Base-by-base conservation (phyloP, 2,888 invertebrate genomes). In the Hymenopus coronatus region DNA sequence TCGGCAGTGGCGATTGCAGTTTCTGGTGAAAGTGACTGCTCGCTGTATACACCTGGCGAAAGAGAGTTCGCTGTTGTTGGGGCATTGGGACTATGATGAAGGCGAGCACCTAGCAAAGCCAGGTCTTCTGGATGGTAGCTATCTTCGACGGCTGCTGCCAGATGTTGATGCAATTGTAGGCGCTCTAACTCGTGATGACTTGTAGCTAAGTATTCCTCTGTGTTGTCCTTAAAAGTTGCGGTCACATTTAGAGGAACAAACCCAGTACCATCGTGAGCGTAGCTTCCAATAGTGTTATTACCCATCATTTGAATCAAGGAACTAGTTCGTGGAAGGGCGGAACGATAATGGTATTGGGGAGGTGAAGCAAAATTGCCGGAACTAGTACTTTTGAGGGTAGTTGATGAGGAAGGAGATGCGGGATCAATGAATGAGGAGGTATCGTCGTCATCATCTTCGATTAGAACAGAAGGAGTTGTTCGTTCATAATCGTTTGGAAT, bases 381-480 rank as follows among this genome's bases (percentile, higher is more conserved):
- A 9, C 40, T 46, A 3, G n/a, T 8, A n/a, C 46, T 27, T 85
- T 27, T 85, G 46, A 85, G 28, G 54, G 46, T 54, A 70, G 54
- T 4, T 3, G 87, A 87, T 30, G 83, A 46, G 20, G 54, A 27
- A 8, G 89, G 89, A 9, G 87, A 87, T 3, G 87, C 28, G 3
- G 87, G 84, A 94, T 92, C 94, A 94, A 91, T 88, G 90, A 92
- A 92, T 88, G 88, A 90, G 14, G 92, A 91, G 88, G 89, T 88
- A 88, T 88, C 88, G n/a, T 93, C 89, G 91, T 92, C 92, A 15
- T 93, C 88, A 91, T 92, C 92, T 91, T 91, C 92, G 90, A 92
- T 92, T 89, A 92, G 92, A 87, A 88, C 93, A 93, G 87, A 87
- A 30, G 85, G 83, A 14, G 83, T 83, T 20, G 20, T 70, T 70